Evolutionary conservation across 2,797 vertebrate species (phyloP), one percentile per base, ranked within the genome.

Genomic region (Coluber constrictor): DNA sequence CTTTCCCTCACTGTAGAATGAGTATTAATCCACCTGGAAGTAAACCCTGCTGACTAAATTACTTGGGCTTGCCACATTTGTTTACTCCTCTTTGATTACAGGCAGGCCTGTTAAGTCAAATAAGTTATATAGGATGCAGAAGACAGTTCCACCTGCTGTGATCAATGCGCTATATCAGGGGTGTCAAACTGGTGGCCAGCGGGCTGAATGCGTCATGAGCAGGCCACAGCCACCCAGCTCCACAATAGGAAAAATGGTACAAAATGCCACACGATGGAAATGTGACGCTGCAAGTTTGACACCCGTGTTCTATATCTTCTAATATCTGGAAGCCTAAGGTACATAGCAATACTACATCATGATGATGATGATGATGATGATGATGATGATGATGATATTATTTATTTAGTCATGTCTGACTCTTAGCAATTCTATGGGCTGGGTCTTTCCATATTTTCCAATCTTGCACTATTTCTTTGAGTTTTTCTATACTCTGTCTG

Each of bases 141-240:
- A 32, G 0, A 70, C 15, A 70, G 66, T 32, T 70, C n/a, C 6
- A 32, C 13, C 13, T 32, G 25, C 60, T 61, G 3, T 29, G 60
- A 6, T 70, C 66, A 70, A 70, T 16, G 66, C 15, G 8, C 66
- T 32, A 32, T n/a, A 32, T 16, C 25, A 61, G 5, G 18, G 5
- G 5, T 59, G 57, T 59, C 18, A 59, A 59, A 59, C 57, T 20
- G 18, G 57, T 0, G 4, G 57, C 57, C 57, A 20, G 18, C 5
- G 0, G 5, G 57, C 57, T 0, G 1, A 18, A 59, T 20, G 18
- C 1, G 15, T 20, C 57, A 59, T 5, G 5, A 1, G 0, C 16
- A 59, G 18, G 57, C 57, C 57, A 59, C 5, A 4, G 16, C 57
- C 57, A 56, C 55, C 55, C 12, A 15, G 12, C 12, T 56, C 55